phyloP scores from a whole-genome alignment of 1,140 invertebrate species.

The Zaprionus gabonicus region DNA sequence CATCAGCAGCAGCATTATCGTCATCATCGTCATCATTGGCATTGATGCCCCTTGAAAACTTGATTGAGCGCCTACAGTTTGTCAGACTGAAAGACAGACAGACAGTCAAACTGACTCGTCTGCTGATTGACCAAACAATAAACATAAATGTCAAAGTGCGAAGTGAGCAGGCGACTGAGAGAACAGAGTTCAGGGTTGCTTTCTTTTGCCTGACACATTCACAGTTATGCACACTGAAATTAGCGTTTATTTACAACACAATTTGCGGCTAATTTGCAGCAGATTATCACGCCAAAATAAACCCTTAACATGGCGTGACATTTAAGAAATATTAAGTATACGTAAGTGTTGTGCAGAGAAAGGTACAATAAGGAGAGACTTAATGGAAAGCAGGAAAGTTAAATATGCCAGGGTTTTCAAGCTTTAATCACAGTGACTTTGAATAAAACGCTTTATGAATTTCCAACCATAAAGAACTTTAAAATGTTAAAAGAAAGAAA shows the following conservation, averaged over 20 bases:
- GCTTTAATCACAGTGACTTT: not conserved
- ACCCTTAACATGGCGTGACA: not conserved
- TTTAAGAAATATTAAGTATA: too few species aligned
- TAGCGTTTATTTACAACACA: not conserved
- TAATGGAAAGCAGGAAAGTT: not conserved
- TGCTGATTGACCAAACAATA: constrained; percentile 44
- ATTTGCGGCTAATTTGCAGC: not conserved
- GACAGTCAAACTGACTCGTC: not conserved
- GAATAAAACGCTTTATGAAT: too few species aligned
- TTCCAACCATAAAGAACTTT: too few species aligned
- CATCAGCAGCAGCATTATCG: too few species aligned
- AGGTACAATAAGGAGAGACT: not conserved
- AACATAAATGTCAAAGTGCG: constrained; percentile 37
- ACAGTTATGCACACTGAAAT: not conserved
- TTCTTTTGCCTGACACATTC: not conserved
- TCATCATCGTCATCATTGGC: constrained; percentile 19
- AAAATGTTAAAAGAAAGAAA: not conserved
- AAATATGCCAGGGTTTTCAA: not conserved
- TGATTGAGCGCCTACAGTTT: constrained; percentile 55
- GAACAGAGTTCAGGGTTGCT: not conserved
- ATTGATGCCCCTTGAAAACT: constrained; percentile 58
- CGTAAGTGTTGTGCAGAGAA: not conserved
- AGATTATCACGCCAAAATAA: not conserved
- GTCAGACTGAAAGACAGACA: not conserved
- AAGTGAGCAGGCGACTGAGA: constrained; percentile 20